Evolutionary conservation across 2,113 vertebrate species (phyloP), one percentile per base, ranked within the genome.

Genomic region (Hassar affinis): DNA sequence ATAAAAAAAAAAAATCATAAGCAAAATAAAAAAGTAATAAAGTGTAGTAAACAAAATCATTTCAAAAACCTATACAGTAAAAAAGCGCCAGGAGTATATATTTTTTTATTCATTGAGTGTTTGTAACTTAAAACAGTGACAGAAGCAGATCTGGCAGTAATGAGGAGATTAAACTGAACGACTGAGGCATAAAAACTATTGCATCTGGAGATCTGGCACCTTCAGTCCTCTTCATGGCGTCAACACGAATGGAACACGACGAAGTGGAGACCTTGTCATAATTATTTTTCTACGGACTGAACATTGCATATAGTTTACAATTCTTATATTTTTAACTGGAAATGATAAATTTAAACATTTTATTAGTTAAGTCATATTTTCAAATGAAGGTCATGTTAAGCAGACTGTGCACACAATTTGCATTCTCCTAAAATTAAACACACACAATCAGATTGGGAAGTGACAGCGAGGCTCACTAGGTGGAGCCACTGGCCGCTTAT

Each of bases 21-120:
- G 42, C 33, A 56, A 83, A 83, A 83, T 83, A 82, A 68, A 82
- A 85, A 82, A 35, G n/a, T 72, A 72, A 56, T 52, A 82, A 84
- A 84, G 22, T 79, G n/a, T 57, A 79, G 30, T 64, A 82, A 82
- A 54, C 42, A 80, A 79, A 79, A 69, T 30, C 35, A 35, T 68
- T 75, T 66, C 8, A 75, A 82, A 86, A 84, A 79, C 22, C 49
- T 68, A 77, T 81, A 77, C 49, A 86, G 38, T 71, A 25, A 22
- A n/a, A 56, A 56, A 25, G 4, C 57, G 45, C 17, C 49, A 54
- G 22, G 6, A 54, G 30, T 7, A 49, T 10, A 25, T 51, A 25
- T 45, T 51, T 7, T 27, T 10, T n/a, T 51, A 25, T 45, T 51
- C n/a, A 7, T 22, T 72, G 42, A 33, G 47, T 79, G 2, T 78